Percentiles rank a stretch among this genome's conserved stretches.
phyloP scores from a whole-genome alignment of 1,140 invertebrate species.

The Temnothorax nylanderi region DNA sequence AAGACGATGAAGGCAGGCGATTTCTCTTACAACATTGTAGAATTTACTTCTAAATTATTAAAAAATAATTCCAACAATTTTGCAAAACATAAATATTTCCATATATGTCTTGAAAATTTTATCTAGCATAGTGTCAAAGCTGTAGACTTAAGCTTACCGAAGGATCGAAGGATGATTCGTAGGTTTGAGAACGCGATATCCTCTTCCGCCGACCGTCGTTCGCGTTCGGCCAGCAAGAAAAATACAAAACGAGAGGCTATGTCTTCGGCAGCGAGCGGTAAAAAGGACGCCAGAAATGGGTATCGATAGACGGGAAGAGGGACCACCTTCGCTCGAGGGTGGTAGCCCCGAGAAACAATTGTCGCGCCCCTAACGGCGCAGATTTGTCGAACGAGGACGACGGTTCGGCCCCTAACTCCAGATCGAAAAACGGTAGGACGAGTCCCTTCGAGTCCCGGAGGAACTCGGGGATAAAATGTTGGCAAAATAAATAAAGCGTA shows the following conservation, averaged over 20 bases:
- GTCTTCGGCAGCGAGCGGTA: slow-evolving; percentile 6
- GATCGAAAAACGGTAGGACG: slow-evolving; percentile 21
- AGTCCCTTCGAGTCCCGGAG: background rate
- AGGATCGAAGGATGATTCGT: background rate
- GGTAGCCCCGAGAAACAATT: slow-evolving; percentile 57
- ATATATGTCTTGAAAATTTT: background rate
- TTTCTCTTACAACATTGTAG: background rate
- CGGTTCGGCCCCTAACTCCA: slow-evolving; percentile 33
- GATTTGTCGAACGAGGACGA: slow-evolving; percentile 62
- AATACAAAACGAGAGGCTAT: slow-evolving; percentile 25
- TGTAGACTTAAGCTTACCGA: background rate
- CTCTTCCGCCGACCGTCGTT: background rate
- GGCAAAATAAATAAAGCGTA: slow-evolving; percentile 70
- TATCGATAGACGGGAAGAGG: slow-evolving; percentile 23
- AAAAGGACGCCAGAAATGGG: background rate
- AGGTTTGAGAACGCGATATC: background rate
- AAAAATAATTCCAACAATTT: background rate
- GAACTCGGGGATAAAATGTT: slow-evolving; percentile 56
- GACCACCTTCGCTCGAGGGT: slow-evolving; percentile 10
- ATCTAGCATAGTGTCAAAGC: background rate
- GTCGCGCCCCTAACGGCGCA: slow-evolving; percentile 55
- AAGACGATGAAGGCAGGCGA: background rate
- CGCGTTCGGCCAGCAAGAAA: slow-evolving; percentile 30
- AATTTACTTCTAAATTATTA: background rate
- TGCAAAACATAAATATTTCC: background rate